phyloP scores from a whole-genome alignment of 2,113 vertebrate species.

The Vombatus ursinus region DNA sequence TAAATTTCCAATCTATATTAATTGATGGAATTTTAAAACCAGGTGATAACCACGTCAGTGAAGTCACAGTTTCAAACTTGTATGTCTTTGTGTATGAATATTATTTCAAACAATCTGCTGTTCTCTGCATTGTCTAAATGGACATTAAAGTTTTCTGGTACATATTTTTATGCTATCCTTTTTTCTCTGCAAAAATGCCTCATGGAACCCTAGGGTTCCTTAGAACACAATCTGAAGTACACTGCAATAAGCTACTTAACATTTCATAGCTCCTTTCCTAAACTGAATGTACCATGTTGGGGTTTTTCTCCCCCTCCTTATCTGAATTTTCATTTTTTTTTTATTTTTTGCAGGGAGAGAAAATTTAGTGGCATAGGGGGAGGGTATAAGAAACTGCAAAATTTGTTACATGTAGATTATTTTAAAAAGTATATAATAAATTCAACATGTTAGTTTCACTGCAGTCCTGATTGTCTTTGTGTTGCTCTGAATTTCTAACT shows the following conservation, averaged over 20 bases:
- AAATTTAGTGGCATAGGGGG: too few species aligned
- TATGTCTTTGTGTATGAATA: not conserved
- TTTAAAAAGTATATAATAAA: not conserved
- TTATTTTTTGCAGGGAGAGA: too few species aligned
- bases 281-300: not conserved
- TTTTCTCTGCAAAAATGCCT: not conserved
- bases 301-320: not conserved
- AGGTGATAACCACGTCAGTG: too few species aligned
- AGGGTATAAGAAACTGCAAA: not conserved
- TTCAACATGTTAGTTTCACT: not conserved
- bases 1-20: not conserved
- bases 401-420: not conserved
- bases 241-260: not conserved
- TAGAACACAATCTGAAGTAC: not conserved
- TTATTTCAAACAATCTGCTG: not conserved
- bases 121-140: not conserved
- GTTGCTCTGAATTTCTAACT: not conserved
- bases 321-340: too few species aligned
- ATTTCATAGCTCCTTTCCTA: not conserved
- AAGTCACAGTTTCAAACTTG: too few species aligned
- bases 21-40: not conserved
- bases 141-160: not conserved
- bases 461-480: not conserved
- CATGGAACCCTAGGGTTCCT: not conserved
- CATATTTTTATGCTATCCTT: not conserved